phyloP scores from a whole-genome alignment of 1,140 invertebrate species.

The Cepaea nemoralis region DNA sequence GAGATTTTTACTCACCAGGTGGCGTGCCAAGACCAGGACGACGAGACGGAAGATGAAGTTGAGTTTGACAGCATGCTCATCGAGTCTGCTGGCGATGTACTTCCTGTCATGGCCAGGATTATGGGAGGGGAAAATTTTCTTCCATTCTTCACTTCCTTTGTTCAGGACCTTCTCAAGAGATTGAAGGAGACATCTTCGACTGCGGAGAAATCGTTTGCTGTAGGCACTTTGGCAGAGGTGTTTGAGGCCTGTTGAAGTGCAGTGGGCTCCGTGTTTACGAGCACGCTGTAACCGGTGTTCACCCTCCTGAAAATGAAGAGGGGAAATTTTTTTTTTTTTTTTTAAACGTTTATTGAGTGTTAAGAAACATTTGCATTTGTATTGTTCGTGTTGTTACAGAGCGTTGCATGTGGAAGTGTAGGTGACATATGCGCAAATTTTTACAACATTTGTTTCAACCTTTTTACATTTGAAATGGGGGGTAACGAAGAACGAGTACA shows the following conservation, averaged over 20 bases:
- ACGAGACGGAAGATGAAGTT: constrained; percentile 78
- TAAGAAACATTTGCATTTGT: too few species aligned
- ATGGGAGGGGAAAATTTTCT: constrained; percentile 78
- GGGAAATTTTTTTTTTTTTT: too few species aligned
- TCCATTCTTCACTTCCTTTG: constrained; percentile 77
- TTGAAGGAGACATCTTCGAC: constrained; percentile 77
- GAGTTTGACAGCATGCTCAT: constrained; percentile 82
- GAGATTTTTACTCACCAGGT: constrained; percentile 72
- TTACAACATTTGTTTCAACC: too few species aligned
- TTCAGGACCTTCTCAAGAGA: constrained; percentile 77
- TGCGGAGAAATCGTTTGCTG: constrained; percentile 79
- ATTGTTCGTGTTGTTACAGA: too few species aligned
- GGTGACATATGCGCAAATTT: too few species aligned
- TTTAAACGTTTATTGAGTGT: too few species aligned
- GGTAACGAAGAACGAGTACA: too few species aligned
- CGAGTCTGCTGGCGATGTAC: constrained; percentile 82
- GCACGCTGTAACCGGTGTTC: constrained; percentile 78
- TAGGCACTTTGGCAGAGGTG: constrained; percentile 83
- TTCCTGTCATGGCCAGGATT: constrained; percentile 81
- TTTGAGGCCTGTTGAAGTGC: constrained; percentile 76
- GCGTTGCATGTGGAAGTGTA: too few species aligned
- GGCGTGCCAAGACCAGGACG: constrained; percentile 79
- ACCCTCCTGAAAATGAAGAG: too few species aligned
- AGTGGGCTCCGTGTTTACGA: constrained; percentile 75
- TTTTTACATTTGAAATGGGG: too few species aligned